These are phyloP conservation scores for Atlantisia rogersi DNA, from an alignment of 2,113 vertebrate species.

Conservation along the genomic window DNA sequence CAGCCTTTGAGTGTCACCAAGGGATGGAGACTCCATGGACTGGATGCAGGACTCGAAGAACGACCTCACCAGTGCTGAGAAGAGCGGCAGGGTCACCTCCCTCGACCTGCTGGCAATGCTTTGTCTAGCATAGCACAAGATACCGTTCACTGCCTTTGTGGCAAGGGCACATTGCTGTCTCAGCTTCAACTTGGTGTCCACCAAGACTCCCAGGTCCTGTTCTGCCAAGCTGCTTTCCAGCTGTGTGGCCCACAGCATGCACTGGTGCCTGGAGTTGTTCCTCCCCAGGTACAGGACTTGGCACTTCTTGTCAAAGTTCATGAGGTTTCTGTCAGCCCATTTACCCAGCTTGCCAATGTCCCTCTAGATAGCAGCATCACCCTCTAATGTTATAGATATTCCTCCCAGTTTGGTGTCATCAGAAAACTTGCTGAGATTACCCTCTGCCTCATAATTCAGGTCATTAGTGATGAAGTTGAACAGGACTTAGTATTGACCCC, in stretches of 20 bases:
- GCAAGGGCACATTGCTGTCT: not conserved
- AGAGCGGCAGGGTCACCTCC: not conserved
- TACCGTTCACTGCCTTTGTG: not conserved
- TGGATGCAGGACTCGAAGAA: not conserved
- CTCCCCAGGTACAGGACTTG: no score
- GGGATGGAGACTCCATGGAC: not conserved
- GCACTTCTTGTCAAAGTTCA: no score
- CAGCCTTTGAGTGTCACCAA: not conserved
- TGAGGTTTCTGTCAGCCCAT: no score
- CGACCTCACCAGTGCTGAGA: not conserved
- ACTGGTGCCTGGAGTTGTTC: no score
- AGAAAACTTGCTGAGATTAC: no score
- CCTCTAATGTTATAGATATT: no score
- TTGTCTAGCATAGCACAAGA: not conserved
- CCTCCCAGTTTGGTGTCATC: no score
- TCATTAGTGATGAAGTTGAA: not conserved
- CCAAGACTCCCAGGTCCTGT: not conserved
- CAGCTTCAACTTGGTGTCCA: not conserved
- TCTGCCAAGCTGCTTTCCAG: not conserved
- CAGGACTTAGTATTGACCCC: no score
- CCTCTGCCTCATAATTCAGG: no score
- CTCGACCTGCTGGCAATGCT: rapidly evolving
- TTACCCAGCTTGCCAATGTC: no score
- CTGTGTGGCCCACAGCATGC: no score
- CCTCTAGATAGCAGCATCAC: no score